phyloP scores from a whole-genome alignment of 2,113 vertebrate genomes.

The Solea senegalensis region DNA sequence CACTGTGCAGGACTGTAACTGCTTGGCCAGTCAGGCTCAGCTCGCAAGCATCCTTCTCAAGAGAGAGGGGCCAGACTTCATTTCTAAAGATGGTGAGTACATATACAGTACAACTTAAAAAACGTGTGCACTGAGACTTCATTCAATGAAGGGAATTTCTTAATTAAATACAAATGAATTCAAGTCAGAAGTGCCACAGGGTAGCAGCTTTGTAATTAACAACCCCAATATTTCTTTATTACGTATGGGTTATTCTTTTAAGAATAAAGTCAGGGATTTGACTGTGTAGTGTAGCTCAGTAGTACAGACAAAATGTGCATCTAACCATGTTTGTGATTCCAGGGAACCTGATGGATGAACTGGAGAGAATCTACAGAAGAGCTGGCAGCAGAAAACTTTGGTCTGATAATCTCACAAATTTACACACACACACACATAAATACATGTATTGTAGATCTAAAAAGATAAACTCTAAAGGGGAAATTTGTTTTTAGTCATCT shows the following conservation, averaged over 20 bases:
- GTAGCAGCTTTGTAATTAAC: neutral
- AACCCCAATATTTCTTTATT: neutral
- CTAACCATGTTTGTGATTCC: slow-evolving; percentile 46
- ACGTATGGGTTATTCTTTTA: no score
- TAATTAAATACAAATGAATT: neutral
- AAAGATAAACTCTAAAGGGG: neutral
- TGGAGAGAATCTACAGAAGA: slow-evolving; percentile 95
- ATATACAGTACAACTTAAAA: neutral
- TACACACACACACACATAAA: neutral
- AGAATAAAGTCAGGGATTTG: no score
- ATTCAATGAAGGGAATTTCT: neutral
- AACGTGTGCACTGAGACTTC: neutral
- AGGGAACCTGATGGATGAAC: slow-evolving; percentile 89
- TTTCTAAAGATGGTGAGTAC: slow-evolving; percentile 89
- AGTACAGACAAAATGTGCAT: neutral
- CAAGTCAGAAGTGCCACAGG: no score
- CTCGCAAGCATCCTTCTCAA: slow-evolving; percentile 88
- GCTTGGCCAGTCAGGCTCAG: slow-evolving; percentile 91
- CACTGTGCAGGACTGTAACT: slow-evolving; percentile 86
- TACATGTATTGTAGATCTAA: neutral
- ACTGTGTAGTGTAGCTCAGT: neutral
- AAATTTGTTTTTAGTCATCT: no score
- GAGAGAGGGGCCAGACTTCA: slow-evolving; percentile 91
- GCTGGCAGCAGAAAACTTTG: slow-evolving; percentile 97
- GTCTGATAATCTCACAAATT: slow-evolving; percentile 83